phyloP scores from a whole-genome alignment of 2,113 vertebrate genomes.

The Aspidoscelis tigris region DNA sequence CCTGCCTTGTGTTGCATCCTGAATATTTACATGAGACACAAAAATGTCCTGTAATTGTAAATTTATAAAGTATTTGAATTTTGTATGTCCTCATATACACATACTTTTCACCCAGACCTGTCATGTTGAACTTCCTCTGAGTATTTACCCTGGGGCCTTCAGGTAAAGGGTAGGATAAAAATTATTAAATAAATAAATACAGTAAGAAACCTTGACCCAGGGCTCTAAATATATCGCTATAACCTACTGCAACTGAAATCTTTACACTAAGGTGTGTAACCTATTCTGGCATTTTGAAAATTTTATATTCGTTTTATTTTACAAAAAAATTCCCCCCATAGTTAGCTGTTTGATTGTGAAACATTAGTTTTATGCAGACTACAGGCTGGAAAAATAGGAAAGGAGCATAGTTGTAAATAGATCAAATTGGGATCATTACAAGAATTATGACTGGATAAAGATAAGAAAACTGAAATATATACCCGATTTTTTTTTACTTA shows the following conservation, averaged over 20 bases:
- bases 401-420: slow-evolving; percentile 1
- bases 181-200: too few species aligned
- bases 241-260: slow-evolving; percentile 28
- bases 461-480: not conserved
- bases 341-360: not conserved
- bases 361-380: slow-evolving; percentile 29
- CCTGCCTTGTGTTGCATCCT: not conserved
- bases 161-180: too few species aligned
- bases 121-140: too few species aligned
- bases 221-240: not conserved
- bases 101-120: not conserved
- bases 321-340: not conserved
- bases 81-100: not conserved
- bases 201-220: not conserved
- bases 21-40: not conserved
- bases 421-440: not conserved
- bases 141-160: too few species aligned
- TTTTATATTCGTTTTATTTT: not conserved
- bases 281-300: not conserved
- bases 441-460: slow-evolving; percentile 5
- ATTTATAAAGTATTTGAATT: not conserved
- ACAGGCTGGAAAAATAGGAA: slow-evolving; percentile 23
- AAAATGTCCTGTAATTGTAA: not conserved
- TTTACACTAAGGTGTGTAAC: slow-evolving; percentile 14
- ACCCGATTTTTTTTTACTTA: not conserved